phyloP scores from a whole-genome alignment of 2,797 vertebrate species.

The Neoniphon sammara region DNA sequence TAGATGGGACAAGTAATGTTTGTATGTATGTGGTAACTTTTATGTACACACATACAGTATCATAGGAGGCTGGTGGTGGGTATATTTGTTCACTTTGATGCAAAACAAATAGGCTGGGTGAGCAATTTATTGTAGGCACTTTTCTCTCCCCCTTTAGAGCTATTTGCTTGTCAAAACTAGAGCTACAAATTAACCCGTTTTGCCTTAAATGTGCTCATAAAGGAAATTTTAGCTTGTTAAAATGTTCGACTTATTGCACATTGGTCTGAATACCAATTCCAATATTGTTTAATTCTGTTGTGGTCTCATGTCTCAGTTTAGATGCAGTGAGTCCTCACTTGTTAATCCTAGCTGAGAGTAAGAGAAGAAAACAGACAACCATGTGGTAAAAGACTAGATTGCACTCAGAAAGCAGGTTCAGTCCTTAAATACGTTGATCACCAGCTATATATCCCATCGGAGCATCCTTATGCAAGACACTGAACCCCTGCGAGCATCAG shows the following conservation, averaged over 20 bases:
- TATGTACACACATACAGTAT: not conserved
- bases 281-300: not conserved
- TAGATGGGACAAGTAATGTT: not conserved
- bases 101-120: not conserved
- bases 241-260: not conserved
- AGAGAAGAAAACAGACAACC: slow-evolving; percentile 47
- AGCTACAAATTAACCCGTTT: not conserved
- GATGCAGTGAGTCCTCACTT: slow-evolving; percentile 5
- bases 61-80: too few relatives aligned
- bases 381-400: slow-evolving; percentile 31
- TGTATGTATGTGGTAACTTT: not conserved
- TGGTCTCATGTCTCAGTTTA: not conserved
- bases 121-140: not conserved
- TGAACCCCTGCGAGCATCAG: not conserved
- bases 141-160: not conserved
- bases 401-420: not conserved
- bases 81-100: not conserved
- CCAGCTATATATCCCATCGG: not conserved
- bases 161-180: not conserved
- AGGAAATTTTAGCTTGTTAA: not conserved
- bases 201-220: not conserved
- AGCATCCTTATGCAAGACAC: not conserved
- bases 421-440: not conserved
- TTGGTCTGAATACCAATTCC: not conserved
- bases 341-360: not conserved